These are phyloP conservation scores for Pseudoips prasinana DNA, from an alignment of 2,888 invertebrate species.

Conservation along the genomic window DNA sequence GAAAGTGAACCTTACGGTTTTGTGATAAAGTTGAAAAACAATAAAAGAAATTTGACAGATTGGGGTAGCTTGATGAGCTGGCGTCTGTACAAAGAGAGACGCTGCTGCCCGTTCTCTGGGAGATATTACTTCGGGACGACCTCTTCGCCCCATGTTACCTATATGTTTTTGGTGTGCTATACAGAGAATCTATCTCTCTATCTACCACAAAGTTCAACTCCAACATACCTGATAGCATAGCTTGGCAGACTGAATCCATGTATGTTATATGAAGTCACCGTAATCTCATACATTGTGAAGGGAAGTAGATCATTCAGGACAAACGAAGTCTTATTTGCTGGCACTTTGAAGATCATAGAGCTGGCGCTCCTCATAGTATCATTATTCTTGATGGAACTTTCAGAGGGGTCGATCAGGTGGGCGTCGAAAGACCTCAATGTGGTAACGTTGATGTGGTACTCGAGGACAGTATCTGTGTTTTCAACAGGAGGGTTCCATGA, in stretches of 20 bases:
- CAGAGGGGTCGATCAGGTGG: constrained; percentile 73
- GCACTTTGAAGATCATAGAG: constrained; percentile 78
- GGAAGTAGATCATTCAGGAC: constrained; percentile 85
- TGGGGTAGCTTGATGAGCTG: no score
- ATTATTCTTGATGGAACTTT: constrained; percentile 57
- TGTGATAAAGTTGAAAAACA: no score
- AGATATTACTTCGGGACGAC: no score
- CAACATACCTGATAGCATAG: constrained; percentile 82
- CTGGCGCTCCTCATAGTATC: constrained; percentile 41
- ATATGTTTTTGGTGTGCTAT: no score
- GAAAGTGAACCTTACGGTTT: no score
- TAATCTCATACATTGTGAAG: constrained; percentile 92
- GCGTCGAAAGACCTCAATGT: constrained; percentile 86
- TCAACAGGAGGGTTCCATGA: constrained; percentile 86
- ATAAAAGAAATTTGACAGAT: no score
- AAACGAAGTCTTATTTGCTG: constrained; percentile 80
- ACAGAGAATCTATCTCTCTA: no score
- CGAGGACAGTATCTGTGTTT: constrained; percentile 84
- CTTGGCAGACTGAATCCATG: constrained; percentile 90
- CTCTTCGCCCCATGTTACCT: no score
- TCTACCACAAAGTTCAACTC: not conserved
- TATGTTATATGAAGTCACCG: constrained; percentile 87
- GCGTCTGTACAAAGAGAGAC: no score
- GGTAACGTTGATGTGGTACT: constrained; percentile 88
- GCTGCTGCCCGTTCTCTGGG: no score